These are phyloP conservation scores for Sinhomidia bicolor DNA, from an alignment of 2,888 invertebrate genomes.

Conservation along the genomic window DNA sequence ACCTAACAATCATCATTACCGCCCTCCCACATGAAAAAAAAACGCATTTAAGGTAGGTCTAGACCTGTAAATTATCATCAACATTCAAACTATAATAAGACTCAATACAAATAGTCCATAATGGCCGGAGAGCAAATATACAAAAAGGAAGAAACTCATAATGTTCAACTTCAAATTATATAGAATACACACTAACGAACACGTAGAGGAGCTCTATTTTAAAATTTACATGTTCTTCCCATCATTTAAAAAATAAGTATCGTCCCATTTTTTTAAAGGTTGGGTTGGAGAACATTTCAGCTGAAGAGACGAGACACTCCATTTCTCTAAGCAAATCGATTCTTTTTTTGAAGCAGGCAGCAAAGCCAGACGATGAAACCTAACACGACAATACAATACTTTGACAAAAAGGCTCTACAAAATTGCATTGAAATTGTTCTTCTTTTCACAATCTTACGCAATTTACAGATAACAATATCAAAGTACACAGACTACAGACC, in stretches of 20 bases:
- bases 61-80: background rate
- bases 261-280: constrained; percentile 35
- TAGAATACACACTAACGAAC: background rate
- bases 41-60: background rate
- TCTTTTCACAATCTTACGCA: constrained; percentile 16
- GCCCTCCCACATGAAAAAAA: background rate
- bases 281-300: constrained; percentile 1
- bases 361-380: background rate
- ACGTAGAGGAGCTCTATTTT: background rate
- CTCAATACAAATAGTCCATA: constrained; percentile 3
- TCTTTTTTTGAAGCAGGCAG: background rate
- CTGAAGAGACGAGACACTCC: background rate
- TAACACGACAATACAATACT: background rate
- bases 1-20: constrained; percentile 7
- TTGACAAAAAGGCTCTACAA: constrained; percentile 26
- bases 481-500: background rate
- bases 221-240: constrained; percentile 17
- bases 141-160: constrained; percentile 5
- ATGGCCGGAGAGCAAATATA: background rate
- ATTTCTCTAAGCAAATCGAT: constrained; percentile 19
- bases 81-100: background rate
- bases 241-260: constrained; percentile 19
- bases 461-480: background rate
- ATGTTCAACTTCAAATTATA: too few relatives aligned
- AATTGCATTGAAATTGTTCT: background rate